phyloP scores from a whole-genome alignment of 2,888 invertebrate species.

The Tanypteryx hageni region DNA sequence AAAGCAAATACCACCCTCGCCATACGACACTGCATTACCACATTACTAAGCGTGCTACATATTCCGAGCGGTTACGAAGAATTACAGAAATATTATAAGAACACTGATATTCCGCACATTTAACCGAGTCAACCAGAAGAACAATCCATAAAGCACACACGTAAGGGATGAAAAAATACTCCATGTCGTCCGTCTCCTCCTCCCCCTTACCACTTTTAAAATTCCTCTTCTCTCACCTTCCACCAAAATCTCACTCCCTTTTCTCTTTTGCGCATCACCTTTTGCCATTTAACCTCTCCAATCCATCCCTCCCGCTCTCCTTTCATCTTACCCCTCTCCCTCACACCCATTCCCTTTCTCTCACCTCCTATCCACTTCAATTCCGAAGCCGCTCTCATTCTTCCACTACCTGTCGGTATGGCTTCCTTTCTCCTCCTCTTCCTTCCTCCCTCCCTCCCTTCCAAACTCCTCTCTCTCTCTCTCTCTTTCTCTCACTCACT shows the following conservation, averaged over 20 bases:
- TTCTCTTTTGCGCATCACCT: background rate
- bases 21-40: no score
- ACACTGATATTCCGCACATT: no score
- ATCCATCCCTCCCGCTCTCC: background rate
- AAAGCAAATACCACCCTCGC: no score
- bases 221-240: background rate
- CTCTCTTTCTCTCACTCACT: background rate
- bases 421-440: background rate
- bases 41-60: no score
- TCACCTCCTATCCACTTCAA: background rate
- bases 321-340: background rate
- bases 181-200: background rate
- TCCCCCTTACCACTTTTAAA: background rate
- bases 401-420: constrained; percentile 18
- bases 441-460: background rate
- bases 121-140: background rate
- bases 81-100: no score
- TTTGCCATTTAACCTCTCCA: background rate
- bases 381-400: constrained; percentile 16
- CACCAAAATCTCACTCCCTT: background rate
- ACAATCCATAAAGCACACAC: background rate
- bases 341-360: background rate
- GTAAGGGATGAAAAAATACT: background rate
- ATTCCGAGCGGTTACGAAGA: no score
- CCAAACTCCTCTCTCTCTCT: background rate